Conservation (phyloP, 2,888 invertebrate genomes). For the Ethmia dodecea region DNA sequence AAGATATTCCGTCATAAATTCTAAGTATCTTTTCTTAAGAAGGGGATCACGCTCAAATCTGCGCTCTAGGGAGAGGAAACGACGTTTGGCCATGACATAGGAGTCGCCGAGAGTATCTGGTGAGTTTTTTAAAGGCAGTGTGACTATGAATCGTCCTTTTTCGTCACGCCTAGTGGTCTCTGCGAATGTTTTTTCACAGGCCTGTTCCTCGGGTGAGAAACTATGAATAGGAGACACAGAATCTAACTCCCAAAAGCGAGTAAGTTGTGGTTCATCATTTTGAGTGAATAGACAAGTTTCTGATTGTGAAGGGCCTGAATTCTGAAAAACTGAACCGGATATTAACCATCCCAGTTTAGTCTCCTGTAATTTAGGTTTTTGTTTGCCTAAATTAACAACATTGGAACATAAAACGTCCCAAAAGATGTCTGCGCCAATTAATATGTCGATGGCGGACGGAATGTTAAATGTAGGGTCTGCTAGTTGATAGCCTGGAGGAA, state of each 20-base stretch:
- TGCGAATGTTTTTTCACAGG: constrained; percentile 13
- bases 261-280: neutral
- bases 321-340: constrained; percentile 6
- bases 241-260: constrained; percentile 6
- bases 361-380: constrained; percentile 11
- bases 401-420: constrained; percentile 12
- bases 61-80: constrained; percentile 10
- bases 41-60: constrained; percentile 7
- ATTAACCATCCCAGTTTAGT: constrained; percentile 14
- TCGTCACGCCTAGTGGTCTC: constrained; percentile 9
- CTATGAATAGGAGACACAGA: neutral
- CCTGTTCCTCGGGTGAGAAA: constrained; percentile 6
- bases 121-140: constrained; percentile 16
- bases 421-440: constrained; percentile 15
- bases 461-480: neutral
- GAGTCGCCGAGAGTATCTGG: constrained; percentile 15
- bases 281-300: neutral
- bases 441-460: constrained; percentile 11
- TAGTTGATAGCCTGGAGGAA: neutral
- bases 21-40: constrained; percentile 8
- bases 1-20: constrained; percentile 10
- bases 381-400: constrained; percentile 5
- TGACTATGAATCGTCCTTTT: constrained; percentile 17
- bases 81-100: constrained; percentile 3
- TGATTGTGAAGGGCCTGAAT: neutral